A percentile compares a stretch with the other conserved stretches of the same genome.
Evolutionary conservation across 2,113 vertebrate genomes (phyloP).

Genomic region (Pygoscelis antarcticus): DNA sequence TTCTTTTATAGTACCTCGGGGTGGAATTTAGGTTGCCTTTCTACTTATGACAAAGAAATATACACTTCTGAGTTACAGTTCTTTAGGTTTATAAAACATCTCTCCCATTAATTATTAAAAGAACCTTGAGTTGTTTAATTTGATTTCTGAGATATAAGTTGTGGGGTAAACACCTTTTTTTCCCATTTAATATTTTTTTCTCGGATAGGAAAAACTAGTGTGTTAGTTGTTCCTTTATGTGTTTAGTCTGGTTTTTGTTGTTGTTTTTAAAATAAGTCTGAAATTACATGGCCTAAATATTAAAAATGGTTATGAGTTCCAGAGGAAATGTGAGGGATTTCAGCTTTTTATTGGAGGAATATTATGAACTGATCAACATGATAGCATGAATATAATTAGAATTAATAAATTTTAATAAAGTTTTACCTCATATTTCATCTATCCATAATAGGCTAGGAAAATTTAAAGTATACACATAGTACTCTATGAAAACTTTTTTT

Average conservation of each 20-base stretch:
- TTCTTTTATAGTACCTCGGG: neutral
- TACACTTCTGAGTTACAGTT: neutral
- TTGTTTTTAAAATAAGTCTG: neutral
- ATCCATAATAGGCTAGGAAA: neutral
- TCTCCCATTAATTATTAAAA: neutral
- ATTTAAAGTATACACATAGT: neutral
- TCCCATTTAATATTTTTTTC: neutral
- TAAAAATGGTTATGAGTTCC: neutral
- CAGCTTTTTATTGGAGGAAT: neutral
- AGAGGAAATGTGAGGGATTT: neutral
- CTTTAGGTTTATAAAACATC: neutral
- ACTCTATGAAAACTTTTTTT: neutral
- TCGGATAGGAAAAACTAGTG: accelerated
- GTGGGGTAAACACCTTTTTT: neutral
- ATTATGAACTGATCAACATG: neutral
- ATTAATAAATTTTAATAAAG: neutral
- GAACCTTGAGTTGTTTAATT: accelerated
- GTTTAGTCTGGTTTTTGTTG: neutral
- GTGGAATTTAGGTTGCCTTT: neutral
- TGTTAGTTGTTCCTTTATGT: neutral
- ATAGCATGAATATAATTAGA: neutral
- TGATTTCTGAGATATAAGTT: neutral
- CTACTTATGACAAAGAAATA: neutral
- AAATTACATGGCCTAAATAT: neutral
- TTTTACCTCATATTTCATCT: neutral